These are phyloP conservation scores for Hemaris fuciformis DNA, from an alignment of 2,888 invertebrate species.

Conservation along the genomic window DNA sequence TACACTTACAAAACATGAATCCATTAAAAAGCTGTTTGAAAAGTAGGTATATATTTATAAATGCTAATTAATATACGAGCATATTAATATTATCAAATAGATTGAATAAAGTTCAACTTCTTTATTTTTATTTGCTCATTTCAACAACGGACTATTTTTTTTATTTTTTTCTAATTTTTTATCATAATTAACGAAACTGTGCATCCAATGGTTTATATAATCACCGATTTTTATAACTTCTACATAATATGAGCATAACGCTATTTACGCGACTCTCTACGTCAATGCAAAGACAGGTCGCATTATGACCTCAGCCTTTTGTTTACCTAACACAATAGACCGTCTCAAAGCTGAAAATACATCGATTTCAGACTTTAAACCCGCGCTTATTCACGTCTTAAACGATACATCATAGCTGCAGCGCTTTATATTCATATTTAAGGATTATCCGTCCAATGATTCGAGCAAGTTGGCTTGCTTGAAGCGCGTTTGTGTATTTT, in stretches of 20 bases:
- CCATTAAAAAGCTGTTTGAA: too few species aligned
- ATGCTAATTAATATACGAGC: not conserved
- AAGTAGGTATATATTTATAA: too few species aligned
- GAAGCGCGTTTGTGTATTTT: conserved; percentile 43
- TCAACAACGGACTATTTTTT: too few species aligned
- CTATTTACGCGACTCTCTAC: not conserved
- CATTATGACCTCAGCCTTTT: conserved; percentile 15
- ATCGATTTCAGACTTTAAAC: conserved; percentile 15
- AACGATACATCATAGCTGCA: conserved; percentile 15
- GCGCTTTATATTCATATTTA: conserved; percentile 15
- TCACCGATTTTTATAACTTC: too few species aligned
- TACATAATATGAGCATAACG: too few species aligned
- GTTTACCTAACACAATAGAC: conserved; percentile 19
- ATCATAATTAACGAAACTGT: too few species aligned
- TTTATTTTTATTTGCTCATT: not conserved
- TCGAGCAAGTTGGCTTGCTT: conserved; percentile 26
- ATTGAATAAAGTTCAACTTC: not conserved
- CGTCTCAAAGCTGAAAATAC: conserved; percentile 15
- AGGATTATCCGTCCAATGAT: not conserved
- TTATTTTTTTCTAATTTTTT: too few species aligned
- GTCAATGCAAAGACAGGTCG: conserved; percentile 1
- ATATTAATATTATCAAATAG: not conserved
- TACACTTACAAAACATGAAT: too few species aligned
- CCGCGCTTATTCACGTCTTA: conserved; percentile 4
- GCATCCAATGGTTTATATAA: too few species aligned